Evolutionary conservation across 2,797 vertebrate genomes (phyloP).

Genomic region (Melanotaenia boesemani): DNA sequence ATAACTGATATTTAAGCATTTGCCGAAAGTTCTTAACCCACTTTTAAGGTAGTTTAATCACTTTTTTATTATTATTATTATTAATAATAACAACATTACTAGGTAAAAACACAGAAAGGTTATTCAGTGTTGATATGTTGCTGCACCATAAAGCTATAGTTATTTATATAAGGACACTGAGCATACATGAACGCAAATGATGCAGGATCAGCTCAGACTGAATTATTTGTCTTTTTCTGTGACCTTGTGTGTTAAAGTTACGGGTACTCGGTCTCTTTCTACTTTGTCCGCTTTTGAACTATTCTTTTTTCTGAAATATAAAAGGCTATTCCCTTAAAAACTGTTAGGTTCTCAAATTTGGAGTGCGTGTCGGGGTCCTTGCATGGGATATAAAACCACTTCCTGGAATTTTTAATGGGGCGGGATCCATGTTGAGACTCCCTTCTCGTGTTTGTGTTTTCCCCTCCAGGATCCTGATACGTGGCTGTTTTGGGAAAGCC

Average conservation of each 20-base stretch:
- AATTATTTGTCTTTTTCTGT: not conserved
- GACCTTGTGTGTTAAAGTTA: not conserved
- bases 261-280: not conserved
- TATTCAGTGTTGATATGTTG: not conserved
- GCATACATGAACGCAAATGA: not conserved
- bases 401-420: slow-evolving; percentile 57
- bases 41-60: no score
- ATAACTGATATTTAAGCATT: not conserved
- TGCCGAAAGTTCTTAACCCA: not conserved
- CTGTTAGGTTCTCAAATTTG: not conserved
- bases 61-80: no score
- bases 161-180: not conserved
- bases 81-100: no score
- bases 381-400: slow-evolving; percentile 27
- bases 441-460: slow-evolving; percentile 14
- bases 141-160: not conserved
- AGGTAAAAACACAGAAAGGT: not conserved
- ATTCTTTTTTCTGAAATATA: not conserved
- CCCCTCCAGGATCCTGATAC: slow-evolving; percentile 69
- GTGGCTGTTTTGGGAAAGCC: slow-evolving; percentile 73
- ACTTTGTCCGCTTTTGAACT: not conserved
- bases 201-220: not conserved
- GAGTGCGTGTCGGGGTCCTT: not conserved
- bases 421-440: slow-evolving; percentile 45
- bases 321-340: not conserved